phyloP scores from a whole-genome alignment of 2,797 vertebrate genomes.

The Pseudochaenichthys georgianus region DNA sequence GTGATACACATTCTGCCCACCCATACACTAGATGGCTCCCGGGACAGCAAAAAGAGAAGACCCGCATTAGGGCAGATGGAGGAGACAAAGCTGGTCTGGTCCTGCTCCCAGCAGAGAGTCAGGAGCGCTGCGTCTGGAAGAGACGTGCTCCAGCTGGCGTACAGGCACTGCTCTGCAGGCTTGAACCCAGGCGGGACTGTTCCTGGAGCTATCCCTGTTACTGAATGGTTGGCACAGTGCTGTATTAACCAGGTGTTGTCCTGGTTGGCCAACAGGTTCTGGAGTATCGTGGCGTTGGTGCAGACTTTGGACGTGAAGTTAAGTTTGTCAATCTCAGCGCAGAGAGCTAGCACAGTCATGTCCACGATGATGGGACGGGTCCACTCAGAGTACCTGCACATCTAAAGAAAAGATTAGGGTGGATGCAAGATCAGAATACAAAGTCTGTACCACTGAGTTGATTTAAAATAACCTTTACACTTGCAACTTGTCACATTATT shows the following conservation, averaged over 20 bases:
- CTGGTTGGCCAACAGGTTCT: constrained; percentile 84
- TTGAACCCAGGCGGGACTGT: constrained; percentile 59
- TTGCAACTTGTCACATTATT: no score
- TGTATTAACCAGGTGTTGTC: constrained; percentile 85
- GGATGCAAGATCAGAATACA: constrained; percentile 1
- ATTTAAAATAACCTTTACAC: neutral
- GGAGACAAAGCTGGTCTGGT: constrained; percentile 80
- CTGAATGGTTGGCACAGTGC: constrained; percentile 78
- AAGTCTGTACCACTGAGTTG: neutral
- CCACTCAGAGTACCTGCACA: constrained; percentile 85
- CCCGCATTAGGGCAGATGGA: constrained; percentile 72
- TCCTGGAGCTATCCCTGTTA: constrained; percentile 13
- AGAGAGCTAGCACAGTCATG: constrained; percentile 85
- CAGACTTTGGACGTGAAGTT: constrained; percentile 86
- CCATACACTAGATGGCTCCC: constrained; percentile 79
- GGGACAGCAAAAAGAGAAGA: constrained; percentile 69
- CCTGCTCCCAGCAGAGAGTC: constrained; percentile 85
- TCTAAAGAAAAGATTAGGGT: constrained; percentile 36
- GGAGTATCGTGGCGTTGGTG: constrained; percentile 73
- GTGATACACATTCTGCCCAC: constrained; percentile 78
- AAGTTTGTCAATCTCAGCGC: constrained; percentile 77
- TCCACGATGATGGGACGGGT: constrained; percentile 81
- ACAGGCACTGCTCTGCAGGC: constrained; percentile 77
- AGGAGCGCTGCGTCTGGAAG: constrained; percentile 74
- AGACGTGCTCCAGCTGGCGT: constrained; percentile 77